These are phyloP conservation scores for Podarcis raffonei DNA, from an alignment of 2,113 vertebrate genomes.

Conservation along the genomic window DNA sequence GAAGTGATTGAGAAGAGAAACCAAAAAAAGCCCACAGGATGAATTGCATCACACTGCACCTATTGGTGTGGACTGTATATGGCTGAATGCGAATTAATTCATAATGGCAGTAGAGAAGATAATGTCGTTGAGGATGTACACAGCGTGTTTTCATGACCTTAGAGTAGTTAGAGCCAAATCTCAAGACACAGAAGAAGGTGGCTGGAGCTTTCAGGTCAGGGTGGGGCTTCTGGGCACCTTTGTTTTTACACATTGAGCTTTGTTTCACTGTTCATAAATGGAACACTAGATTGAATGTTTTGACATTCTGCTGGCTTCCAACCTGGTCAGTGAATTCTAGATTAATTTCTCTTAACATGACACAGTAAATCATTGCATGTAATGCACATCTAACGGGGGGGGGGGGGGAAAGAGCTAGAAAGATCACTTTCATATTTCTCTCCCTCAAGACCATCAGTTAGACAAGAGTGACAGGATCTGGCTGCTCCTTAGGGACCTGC, in stretches of 20 bases:
- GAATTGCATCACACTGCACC: too few relatives aligned
- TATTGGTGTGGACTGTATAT: too few relatives aligned
- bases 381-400: neutral
- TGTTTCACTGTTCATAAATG: neutral
- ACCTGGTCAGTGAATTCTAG: neutral
- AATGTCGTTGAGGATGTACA: neutral
- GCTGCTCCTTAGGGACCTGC: slow-evolving; percentile 4
- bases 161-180: neutral
- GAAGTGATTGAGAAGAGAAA: too few relatives aligned
- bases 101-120: neutral
- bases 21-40: too few relatives aligned
- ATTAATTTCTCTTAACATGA: slow-evolving; percentile 23
- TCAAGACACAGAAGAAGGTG: neutral
- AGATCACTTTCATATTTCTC: slow-evolving; percentile 23
- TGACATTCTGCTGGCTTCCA: neutral
- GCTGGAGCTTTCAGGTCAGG: neutral
- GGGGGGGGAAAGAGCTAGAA: too few relatives aligned
- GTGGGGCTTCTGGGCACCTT: neutral
- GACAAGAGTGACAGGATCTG: slow-evolving; percentile 15
- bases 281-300: neutral
- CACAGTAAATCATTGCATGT: slow-evolving; percentile 12
- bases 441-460: slow-evolving; percentile 27
- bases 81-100: neutral
- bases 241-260: neutral
- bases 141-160: neutral